Base-by-base conservation (phyloP, 2,113 vertebrate species). In the Alligator sinensis region DNA sequence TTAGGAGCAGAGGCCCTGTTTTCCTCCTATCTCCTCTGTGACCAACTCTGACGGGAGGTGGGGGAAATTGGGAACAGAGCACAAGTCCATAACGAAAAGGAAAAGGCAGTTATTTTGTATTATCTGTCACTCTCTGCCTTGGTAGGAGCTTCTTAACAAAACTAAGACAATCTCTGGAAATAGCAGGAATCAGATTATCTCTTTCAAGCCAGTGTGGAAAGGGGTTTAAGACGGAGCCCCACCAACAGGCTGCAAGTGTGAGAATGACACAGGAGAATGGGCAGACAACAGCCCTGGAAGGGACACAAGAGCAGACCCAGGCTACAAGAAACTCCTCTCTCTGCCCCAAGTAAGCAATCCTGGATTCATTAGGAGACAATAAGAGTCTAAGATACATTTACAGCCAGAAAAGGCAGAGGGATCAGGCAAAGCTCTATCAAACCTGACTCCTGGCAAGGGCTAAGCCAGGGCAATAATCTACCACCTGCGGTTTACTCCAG, bases 1-100 rank as follows among this genome's bases (percentile, higher is more conserved):
- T 25, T 19, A 58, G 74, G 0, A 38, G 13, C 7, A 1, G 25
- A 22, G 27, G 19, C 1, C 0, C 1, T 55, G 14, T 14, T 47
- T 54, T 72, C 28, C 38, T 19, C 28, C 74, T 64, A 24, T 38
- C 70, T 15, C 19, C 70, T 74, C 10, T 0, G 1, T 5, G 17
- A 70, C 4, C 7, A 28, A n/a, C 14, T 58, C 68, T 30, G 1
- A 2, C 1, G 76, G n/a, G 63, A 54, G 89, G 76, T 24, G 19
- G 24, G 6, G 4, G 2, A 63, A 21, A 28, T 81, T 58, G 47
- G 0, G 1, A 4, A 18, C n/a, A 78, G 10, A 47, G 60, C 0
- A 18, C 54, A 62, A 72, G 18, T 70, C 68, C 68, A 4, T 5
- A 60, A 60, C 6, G 61, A 58, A 58, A 74, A 12, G 16, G 27